Evolutionary conservation across 2,888 invertebrate species (phyloP).

Genomic region (Petrolisthes manimaculis): DNA sequence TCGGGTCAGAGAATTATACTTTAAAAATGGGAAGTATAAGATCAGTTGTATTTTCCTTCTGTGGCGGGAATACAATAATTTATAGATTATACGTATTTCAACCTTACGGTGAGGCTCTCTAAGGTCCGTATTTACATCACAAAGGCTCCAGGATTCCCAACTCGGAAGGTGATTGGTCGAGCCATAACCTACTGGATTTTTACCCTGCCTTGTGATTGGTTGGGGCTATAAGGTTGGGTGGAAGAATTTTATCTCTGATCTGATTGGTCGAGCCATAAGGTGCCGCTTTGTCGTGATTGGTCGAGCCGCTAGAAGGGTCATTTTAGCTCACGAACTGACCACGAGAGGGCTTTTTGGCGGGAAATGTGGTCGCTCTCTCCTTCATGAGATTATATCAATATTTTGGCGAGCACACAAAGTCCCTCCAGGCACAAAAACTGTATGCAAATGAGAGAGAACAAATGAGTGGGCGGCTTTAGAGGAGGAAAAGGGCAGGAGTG

Average conservation of each 20-base stretch:
- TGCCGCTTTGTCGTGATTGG: background rate
- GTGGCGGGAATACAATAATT: background rate
- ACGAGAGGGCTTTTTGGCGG: background rate
- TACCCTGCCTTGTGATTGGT: conserved; percentile 6
- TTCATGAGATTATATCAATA: conserved; percentile 10
- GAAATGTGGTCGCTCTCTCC: background rate
- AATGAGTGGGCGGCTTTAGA: background rate
- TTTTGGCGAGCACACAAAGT: conserved; percentile 6
- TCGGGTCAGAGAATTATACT: background rate
- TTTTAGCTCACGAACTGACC: conserved; percentile 1
- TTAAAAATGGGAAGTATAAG: background rate
- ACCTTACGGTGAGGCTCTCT: background rate
- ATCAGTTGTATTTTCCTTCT: background rate
- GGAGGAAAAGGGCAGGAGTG: background rate
- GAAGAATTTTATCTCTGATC: background rate
- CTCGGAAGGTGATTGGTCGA: conserved; percentile 18
- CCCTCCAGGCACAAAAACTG: background rate
- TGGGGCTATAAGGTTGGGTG: conserved; percentile 7
- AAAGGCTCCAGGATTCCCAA: background rate
- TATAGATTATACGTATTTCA: background rate
- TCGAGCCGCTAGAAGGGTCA: background rate
- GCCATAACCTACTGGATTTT: conserved; percentile 12
- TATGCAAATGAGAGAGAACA: conserved; percentile 16
- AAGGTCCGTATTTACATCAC: conserved; percentile 14
- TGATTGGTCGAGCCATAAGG: background rate